phyloP scores from a whole-genome alignment of 2,888 invertebrate species.

The Polydrusus cervinus region DNA sequence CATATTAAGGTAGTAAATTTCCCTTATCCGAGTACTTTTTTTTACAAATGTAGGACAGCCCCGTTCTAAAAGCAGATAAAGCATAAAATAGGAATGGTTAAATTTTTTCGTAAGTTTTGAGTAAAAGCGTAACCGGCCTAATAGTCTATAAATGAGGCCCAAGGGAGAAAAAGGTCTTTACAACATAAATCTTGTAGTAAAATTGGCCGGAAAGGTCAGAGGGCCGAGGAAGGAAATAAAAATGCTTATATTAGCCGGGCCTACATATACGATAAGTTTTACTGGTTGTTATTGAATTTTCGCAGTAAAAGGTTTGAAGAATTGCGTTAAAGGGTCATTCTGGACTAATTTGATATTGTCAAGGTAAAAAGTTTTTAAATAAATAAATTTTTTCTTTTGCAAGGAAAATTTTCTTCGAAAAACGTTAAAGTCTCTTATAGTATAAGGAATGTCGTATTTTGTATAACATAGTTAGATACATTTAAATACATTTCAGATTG shows the following conservation, averaged over 20 bases:
- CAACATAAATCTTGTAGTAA: constrained; percentile 51
- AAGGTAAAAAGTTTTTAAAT: no score
- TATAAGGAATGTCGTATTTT: no score
- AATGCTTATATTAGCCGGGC: constrained; percentile 51
- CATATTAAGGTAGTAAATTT: neutral
- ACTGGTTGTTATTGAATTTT: constrained; percentile 50
- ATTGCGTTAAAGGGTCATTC: constrained; percentile 4
- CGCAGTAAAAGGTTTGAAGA: constrained; percentile 34
- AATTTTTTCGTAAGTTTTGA: constrained; percentile 33
- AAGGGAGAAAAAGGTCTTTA: constrained; percentile 47
- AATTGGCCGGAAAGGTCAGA: constrained; percentile 47
- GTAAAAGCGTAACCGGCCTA: constrained; percentile 36
- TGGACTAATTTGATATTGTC: no score
- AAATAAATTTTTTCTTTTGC: no score
- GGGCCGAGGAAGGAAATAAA: constrained; percentile 46
- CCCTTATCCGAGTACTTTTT: neutral
- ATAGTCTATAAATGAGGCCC: constrained; percentile 36
- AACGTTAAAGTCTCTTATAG: no score
- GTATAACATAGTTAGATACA: no score
- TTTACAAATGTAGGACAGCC: constrained; percentile 13
- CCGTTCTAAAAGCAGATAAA: constrained; percentile 32
- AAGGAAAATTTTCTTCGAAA: no score
- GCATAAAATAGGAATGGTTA: constrained; percentile 32
- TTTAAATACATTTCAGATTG: no score
- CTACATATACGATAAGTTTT: constrained; percentile 52